Evolutionary conservation across 2,888 invertebrate species (phyloP).

Genomic region (Dione juno): DNA sequence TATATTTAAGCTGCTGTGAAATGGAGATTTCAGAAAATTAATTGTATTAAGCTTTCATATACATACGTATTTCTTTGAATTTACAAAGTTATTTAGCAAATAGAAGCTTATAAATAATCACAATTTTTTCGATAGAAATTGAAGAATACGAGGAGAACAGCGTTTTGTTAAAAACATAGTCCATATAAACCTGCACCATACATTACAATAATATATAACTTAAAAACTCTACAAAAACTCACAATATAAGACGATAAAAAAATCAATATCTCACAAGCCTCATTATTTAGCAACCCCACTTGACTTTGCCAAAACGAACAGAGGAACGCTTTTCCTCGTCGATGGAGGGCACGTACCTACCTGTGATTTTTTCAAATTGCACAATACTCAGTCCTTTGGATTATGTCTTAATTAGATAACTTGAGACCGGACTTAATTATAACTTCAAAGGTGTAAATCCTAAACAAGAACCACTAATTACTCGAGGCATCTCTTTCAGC

Average conservation of each 20-base stretch:
- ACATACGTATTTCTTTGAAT: no score
- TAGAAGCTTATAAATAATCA: no score
- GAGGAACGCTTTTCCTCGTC: slow-evolving; percentile 1
- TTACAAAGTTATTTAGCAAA: no score
- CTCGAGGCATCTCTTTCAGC: slow-evolving; percentile 28
- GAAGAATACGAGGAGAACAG: no score
- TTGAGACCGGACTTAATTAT: slow-evolving; percentile 34
- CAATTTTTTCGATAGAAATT: no score
- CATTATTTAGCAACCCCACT: slow-evolving; percentile 7
- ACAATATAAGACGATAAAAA: neutral
- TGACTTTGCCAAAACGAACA: neutral
- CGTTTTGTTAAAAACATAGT: no score
- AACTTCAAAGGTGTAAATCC: slow-evolving; percentile 36
- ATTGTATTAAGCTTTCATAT: neutral
- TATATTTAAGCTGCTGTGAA: slow-evolving; percentile 6
- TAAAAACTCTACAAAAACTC: no score
- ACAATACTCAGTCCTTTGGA: slow-evolving; percentile 12
- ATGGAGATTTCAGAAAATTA: slow-evolving; percentile 1
- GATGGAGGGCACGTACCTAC: neutral
- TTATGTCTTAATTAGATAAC: slow-evolving; percentile 33
- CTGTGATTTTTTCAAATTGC: slow-evolving; percentile 3
- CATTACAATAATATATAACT: no score
- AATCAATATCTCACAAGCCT: slow-evolving; percentile 12
- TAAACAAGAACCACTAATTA: slow-evolving; percentile 34
- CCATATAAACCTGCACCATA: no score